These are phyloP conservation scores for Pseudococcus viburni DNA, from an alignment of 2,888 invertebrate genomes.

Conservation along the genomic window DNA sequence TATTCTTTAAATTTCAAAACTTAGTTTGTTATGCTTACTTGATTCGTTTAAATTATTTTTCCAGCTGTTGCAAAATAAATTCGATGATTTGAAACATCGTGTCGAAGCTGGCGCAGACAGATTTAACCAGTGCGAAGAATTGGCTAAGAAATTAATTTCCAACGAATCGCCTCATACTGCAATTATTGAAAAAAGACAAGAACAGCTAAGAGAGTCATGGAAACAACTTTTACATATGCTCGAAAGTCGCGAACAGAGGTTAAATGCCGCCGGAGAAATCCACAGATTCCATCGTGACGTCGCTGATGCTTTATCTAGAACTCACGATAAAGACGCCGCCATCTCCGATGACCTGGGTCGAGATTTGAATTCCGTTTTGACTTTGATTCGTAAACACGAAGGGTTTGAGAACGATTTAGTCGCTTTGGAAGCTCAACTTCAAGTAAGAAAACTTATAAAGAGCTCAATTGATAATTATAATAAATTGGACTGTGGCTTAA, in stretches of 20 bases:
- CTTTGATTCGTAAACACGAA: conserved; percentile 88
- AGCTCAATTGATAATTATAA: background rate
- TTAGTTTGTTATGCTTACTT: background rate
- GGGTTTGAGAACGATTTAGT: conserved; percentile 94
- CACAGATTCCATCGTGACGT: conserved; percentile 98
- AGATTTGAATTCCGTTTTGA: conserved; percentile 88
- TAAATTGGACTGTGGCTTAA: background rate
- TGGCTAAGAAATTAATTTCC: conserved; percentile 89
- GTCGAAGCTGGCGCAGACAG: conserved; percentile 92
- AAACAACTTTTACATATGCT: conserved; percentile 89
- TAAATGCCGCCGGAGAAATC: conserved; percentile 96
- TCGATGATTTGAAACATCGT: conserved; percentile 92
- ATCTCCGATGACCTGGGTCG: conserved; percentile 85
- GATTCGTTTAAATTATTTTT: conserved; percentile 66
- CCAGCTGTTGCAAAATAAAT: conserved; percentile 88
- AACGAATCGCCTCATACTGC: conserved; percentile 88
- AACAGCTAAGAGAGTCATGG: conserved; percentile 89
- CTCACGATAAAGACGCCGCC: conserved; percentile 90
- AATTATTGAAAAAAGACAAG: conserved; percentile 89
- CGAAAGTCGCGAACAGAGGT: conserved; percentile 86
- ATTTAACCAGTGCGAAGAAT: conserved; percentile 90
- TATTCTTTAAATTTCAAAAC: conserved; percentile 54
- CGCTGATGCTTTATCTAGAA: conserved; percentile 89
- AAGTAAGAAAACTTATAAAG: conserved; percentile 72
- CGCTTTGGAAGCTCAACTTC: conserved; percentile 91